Percentiles rank a stretch among this genome's conserved stretches.
Evolutionary conservation across 2,113 vertebrate genomes (phyloP).

Genomic region (Acrocephalus arundinaceus): DNA sequence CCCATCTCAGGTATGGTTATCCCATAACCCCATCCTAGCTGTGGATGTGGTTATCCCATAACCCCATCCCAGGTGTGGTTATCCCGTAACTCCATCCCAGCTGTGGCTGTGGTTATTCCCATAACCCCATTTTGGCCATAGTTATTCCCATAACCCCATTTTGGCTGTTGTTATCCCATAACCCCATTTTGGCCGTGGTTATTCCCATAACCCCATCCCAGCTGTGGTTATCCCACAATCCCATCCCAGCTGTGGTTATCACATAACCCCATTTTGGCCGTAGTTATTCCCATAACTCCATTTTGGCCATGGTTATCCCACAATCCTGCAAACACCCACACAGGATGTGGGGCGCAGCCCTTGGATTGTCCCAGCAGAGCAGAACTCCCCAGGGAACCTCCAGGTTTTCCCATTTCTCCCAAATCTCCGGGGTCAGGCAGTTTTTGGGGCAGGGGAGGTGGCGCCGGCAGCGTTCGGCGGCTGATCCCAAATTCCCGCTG

Average conservation of each 20-base stretch:
- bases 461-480: accelerated
- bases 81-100: background rate
- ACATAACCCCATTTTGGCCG: background rate
- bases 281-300: background rate
- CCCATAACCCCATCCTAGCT: too few species aligned
- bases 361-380: background rate
- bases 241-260: background rate
- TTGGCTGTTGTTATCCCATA: background rate
- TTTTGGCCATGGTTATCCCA: background rate
- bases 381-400: background rate
- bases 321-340: background rate
- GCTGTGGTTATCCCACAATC: too few species aligned
- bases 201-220: background rate
- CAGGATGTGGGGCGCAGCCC: background rate
- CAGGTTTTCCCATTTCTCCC: accelerated
- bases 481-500: accelerated
- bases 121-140: too few species aligned
- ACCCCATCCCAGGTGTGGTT: too few species aligned
- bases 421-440: accelerated
- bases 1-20: too few species aligned
- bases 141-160: background rate
- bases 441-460: background rate
- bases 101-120: background rate
- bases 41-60: background rate
- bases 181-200: background rate